phyloP scores from a whole-genome alignment of 2,888 invertebrate genomes.

The Drosophila kambysellisi region DNA sequence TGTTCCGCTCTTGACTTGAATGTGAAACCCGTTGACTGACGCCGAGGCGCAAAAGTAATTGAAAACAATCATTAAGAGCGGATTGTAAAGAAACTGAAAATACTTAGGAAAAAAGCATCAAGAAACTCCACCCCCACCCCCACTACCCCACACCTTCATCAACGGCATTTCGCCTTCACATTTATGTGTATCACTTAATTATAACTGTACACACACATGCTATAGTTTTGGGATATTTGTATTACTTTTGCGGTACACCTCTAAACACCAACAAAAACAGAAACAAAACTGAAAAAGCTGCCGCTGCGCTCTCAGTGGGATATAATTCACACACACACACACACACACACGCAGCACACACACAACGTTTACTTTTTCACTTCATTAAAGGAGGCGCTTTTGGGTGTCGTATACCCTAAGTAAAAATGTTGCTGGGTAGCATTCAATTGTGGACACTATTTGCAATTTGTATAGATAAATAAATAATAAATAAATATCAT shows the following conservation, averaged over 20 bases:
- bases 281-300: constrained; percentile 8
- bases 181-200: constrained; percentile 77
- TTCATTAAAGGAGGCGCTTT: constrained; percentile 76
- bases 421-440: not conserved
- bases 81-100: constrained; percentile 21
- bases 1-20: not conserved
- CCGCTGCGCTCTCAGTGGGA: constrained; percentile 55
- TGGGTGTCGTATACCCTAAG: constrained; percentile 12
- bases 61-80: constrained; percentile 55
- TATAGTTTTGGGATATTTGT: constrained; percentile 24
- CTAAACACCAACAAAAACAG: constrained; percentile 14
- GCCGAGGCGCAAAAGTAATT: constrained; percentile 62
- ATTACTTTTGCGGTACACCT: constrained; percentile 12
- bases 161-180: constrained; percentile 17
- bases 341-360: not conserved
- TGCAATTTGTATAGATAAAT: not conserved
- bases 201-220: constrained; percentile 72
- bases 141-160: not conserved
- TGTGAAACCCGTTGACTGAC: constrained; percentile 36
- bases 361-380: constrained; percentile 67
- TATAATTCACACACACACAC: constrained; percentile 23
- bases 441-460: not conserved
- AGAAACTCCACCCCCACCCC: not conserved
- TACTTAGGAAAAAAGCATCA: constrained; percentile 11
- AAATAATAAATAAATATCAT: not conserved